Base-by-base conservation (phyloP, 2,888 invertebrate genomes). In the Nephrotoma appendiculata region DNA sequence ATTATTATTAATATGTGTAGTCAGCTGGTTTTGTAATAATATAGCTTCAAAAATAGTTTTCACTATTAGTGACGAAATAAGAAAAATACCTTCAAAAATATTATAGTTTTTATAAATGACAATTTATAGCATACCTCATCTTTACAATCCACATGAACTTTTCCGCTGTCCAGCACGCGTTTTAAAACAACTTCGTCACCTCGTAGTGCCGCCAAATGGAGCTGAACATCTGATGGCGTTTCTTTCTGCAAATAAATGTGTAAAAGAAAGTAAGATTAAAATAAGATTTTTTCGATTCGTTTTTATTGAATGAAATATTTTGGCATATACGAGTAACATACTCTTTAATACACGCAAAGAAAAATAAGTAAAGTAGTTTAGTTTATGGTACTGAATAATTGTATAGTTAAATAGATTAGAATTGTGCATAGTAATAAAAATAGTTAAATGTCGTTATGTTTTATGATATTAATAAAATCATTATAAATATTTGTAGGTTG, bases 141-240 rank as follows among this genome's bases (percentile, higher is more conserved):
- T 90, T 95, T 95, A 89, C 97, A 98, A 93, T 98, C 98, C 86
- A 98, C 97, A 92, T 98, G 98, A 86, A 98, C 98, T 91, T 97
- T 96, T 88, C 98, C 98, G 48, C 96, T 97, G 91, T 98, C 97
- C 88, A 98, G 93, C 87, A 98, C 95, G 89, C 95, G 94, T 88
- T 94, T 94, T 88, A 98, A 93, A 88, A 95, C 93, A 87, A 94
- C 94, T 88, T 95, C 93, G 92, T 98, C 96, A 4, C 98, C 98
- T 87, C 96, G 94, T 88, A 97, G 93, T 41, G 98, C 97, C 86
- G 98, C 97, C 91, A 97, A 92, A 93, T 98, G 98, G 90, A 98
- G 94, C 92, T 97, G 96, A 90, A 97, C 96, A 92, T 98, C 98
- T 87, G 96, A 96, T 83, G 96, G 95, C 48, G 98, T 97, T 93